Evolutionary conservation across 64 coral and sea anemone genomes (phyloP), one percentile per base, ranked within the genome.

Genomic region (Trachythela sp.): DNA sequence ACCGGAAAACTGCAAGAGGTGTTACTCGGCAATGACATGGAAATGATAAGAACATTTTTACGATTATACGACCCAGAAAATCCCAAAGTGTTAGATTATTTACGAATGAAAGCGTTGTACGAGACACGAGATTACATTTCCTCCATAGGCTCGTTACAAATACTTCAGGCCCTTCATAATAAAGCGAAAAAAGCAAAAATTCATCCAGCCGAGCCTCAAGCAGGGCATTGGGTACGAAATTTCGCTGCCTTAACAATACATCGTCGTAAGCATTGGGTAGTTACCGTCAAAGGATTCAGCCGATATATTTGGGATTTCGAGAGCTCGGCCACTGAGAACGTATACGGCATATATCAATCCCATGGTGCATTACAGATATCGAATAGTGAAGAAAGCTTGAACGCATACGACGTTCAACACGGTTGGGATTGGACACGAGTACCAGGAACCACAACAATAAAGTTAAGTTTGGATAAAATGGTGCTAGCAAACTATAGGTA

Each of bases 371-470:
- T 94, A 2, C 93, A 88, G 60, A 91, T 94, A 54, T 87, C 93
- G 0, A 94, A 94, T 85, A 91, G 86, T 22, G 93, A 94, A 91
- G 54, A 29, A 26, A 14, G 31, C 27, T 59, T 94, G 31, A 40
- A 67, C 0, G 43, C 59, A 8, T 67, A 94, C 83, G 86, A 94
- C 33, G 89, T 94, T 39, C 39, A 85, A 1, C 43, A 91, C 5
- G 93, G 93, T 31, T 94, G 93, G 93, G 93, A 94, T 14, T 94
- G 93, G 93, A 49, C 76, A 43, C 42, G 67, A 54, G 70, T 94
- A 17, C 93, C 93, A 30, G 93, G 93, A 30, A 72, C 93, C 15
- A 94, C 93, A 6, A 88, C 86, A 2, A 48, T 94, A 31, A 54
- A 24, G 29, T 26, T 45, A 42, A 41, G 34, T 36, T 27, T 29